Conservation (phyloP, 2,888 invertebrate genomes). For the Macrostomum cliftonense region DNA sequence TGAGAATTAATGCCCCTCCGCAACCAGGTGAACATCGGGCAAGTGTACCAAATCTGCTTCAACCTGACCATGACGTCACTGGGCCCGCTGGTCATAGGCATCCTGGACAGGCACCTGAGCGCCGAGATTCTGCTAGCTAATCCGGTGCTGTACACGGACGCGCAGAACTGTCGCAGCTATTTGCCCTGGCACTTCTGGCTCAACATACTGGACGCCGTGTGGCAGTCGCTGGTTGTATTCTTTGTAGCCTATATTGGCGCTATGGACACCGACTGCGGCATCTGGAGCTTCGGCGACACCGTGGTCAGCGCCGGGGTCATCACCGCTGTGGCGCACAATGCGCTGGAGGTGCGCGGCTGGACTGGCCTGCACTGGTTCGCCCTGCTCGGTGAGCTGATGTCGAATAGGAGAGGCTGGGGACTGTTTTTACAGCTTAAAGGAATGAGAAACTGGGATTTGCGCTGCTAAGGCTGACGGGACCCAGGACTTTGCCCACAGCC, state of each 20-base stretch:
- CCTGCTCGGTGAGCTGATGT: conserved; percentile 12
- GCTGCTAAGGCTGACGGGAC: too few species aligned
- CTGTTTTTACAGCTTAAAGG: too few species aligned
- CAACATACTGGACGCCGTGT: conserved; percentile 66
- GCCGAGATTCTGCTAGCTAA: conserved; percentile 55
- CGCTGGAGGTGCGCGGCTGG: conserved; percentile 8
- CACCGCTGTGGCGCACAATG: conserved; percentile 5
- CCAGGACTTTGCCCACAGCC: too few species aligned
- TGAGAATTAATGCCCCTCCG: too few species aligned
- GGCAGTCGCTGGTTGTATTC: conserved; percentile 75
- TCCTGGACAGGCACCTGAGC: conserved; percentile 76
- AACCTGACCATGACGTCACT: conserved; percentile 84
- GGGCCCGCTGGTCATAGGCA: conserved; percentile 74
- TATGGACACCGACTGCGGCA: conserved; percentile 55
- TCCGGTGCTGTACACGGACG: conserved; percentile 61
- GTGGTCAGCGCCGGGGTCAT: conserved; percentile 68
- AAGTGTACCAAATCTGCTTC: conserved; percentile 82
- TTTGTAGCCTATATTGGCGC: conserved; percentile 59
- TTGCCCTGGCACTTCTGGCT: conserved; percentile 69
- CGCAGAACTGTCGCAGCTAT: conserved; percentile 50
- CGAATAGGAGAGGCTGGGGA: too few species aligned
- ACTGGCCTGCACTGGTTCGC: conserved; percentile 25
- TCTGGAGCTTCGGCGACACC: conserved; percentile 74
- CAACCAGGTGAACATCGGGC: conserved; percentile 64
- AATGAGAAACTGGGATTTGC: too few species aligned